Base-by-base conservation (phyloP, 2,888 invertebrate species). In the Lepidocyrtinus sp. region DNA sequence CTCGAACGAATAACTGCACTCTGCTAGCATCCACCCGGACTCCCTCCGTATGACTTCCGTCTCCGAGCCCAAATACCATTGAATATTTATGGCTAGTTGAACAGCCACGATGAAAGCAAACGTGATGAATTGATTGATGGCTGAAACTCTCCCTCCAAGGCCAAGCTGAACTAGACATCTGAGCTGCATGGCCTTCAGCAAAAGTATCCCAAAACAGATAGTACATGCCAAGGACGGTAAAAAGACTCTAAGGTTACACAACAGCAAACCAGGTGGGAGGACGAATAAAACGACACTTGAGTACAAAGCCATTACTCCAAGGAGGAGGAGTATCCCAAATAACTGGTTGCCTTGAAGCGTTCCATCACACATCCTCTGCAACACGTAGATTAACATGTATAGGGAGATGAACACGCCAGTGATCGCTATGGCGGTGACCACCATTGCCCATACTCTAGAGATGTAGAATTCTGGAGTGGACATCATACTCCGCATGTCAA, bases 111-210 rank as follows among this genome's bases (percentile, higher is more conserved):
- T 87, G 82, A 88, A 87, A 59, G 87, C 82, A 26, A 88, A 85
- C 17, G 87, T 87, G 36, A 88, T 84, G 76, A 87, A 88, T 69
- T 88, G 87, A 78, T 88, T 88, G 63, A 87, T 79, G 62, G 87
- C 87, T 3, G 88, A 87, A 1, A 88, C 87, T 63, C 88, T 84
- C 22, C 89, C 89, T 19, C 89, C 89, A 1, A 88, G 86, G 1
- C 89, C 89, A 9, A 89, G 84, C 0, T 87, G 86, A 9, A 88
- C 88, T 19, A 88, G 85, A n/a, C 88, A 87, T 46, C 89, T 82
- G 17, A 89, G 84, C 64, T 88, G 88, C 88, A 89, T 89, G 9
- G 87, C 87, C 86, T 89, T 88, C 61, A 89, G 86, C 0, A 89
- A 86, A 19, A 89, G 87, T 17, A 88, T 87, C 2, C 88, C 88